Percentiles rank a stretch among this genome's conserved stretches.
These are phyloP conservation scores for Drosophila sp. DNA, from an alignment of 1,140 invertebrate species.

Conservation along the genomic window DNA sequence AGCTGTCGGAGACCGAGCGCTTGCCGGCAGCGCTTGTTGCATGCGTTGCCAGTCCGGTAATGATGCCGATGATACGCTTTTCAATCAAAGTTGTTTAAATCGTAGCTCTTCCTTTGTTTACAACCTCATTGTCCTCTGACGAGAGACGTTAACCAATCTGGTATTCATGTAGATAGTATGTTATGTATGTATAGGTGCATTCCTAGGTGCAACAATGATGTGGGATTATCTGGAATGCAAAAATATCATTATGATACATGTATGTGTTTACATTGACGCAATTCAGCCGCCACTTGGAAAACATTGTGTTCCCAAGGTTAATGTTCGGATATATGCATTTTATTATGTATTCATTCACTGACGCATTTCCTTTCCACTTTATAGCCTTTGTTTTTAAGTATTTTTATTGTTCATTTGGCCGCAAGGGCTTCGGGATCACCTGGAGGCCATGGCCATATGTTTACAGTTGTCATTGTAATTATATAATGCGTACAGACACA, in stretches of 20 bases:
- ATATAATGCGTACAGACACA: conserved; percentile 64
- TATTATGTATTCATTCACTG: conserved; percentile 23
- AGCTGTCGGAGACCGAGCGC: conserved; percentile 55
- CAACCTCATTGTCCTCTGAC: conserved; percentile 55
- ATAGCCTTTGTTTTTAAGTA: conserved; percentile 20
- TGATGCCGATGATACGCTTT: conserved; percentile 15
- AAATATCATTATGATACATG: conserved; percentile 30
- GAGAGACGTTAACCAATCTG: conserved; percentile 9
- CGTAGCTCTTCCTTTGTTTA: conserved; percentile 39
- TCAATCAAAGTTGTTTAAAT: conserved; percentile 15
- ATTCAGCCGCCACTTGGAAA: conserved; percentile 33
- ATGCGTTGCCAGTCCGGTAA: conserved; percentile 50
- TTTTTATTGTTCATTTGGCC: conserved; percentile 10
- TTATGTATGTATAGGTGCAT: conserved; percentile 41
- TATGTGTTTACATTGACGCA: conserved; percentile 2
- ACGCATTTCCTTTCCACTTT: conserved; percentile 8
- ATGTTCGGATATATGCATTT: not conserved
- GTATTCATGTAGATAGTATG: conserved; percentile 20
- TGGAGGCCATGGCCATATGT: conserved; percentile 32
- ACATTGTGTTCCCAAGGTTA: conserved; percentile 62
- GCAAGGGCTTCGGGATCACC: conserved; percentile 22
- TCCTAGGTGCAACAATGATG: conserved; percentile 19
- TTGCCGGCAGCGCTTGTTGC: conserved; percentile 41
- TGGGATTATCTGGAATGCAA: conserved; percentile 38
- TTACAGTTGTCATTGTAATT: conserved; percentile 56